Evolutionary conservation across 2,113 vertebrate species (phyloP), one percentile per base, ranked within the genome.

Genomic region (Gymnobelideus leadbeateri): DNA sequence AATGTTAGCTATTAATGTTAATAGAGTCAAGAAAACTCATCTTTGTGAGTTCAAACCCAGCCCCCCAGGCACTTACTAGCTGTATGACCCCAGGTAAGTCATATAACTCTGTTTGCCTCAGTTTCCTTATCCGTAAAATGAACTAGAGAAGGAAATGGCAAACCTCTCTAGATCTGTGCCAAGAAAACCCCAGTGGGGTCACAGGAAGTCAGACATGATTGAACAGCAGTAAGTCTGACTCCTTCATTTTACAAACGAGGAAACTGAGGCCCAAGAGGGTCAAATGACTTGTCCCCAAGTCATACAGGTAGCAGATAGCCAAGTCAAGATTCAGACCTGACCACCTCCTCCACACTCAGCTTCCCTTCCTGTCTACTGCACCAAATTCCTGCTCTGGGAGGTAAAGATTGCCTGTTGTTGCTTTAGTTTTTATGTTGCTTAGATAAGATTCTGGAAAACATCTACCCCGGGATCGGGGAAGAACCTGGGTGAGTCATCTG

Each of bases 401-500:
- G 16, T 84, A n/a, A 43, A n/a, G n/a, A 43, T 84, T 7, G 31
- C 28, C 57, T 68, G 57, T 68, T 68, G 57, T 14, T 68, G 68
- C n/a, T 84, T 43, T 84, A 23, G 61, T 37, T 19, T 68, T 68
- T 12, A 31, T 31, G 16, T 77, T n/a, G 9, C 68, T n/a, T n/a
- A 77, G 68, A 77, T 77, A 77, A 77, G 68, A 77, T 77, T n/a
- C 68, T n/a, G 68, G 68, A 77, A 84, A 84, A 43, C n/a, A 84
- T 43, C n/a, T 84, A n/a, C 68, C n/a, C 16, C 2, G n/a, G 68
- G n/a, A 23, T 43, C 4, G 16, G 68, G n/a, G 68, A 84, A 19
- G n/a, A 84, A 43, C 68, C 16, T 43, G 2, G n/a, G 68, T 84
- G 68, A 84, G 68, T 84, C 68, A 84, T 43, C 68, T 43, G 61